Base-by-base conservation (phyloP, 2,888 invertebrate genomes). In the Ametastegia equiseti region DNA sequence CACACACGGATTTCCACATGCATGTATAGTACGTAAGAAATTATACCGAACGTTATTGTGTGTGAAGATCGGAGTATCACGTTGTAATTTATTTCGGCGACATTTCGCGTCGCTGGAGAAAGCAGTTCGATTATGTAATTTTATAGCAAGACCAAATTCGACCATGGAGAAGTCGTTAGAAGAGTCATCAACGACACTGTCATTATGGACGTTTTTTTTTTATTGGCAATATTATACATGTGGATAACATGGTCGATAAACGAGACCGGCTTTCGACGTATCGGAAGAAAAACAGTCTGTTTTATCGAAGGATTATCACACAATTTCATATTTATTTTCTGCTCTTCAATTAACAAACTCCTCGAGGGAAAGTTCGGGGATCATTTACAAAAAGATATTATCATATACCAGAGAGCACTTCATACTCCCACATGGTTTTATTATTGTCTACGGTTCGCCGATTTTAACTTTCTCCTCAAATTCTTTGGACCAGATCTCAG, bases 381-480 rank as follows among this genome's bases (percentile, higher is more conserved):
- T 60, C 60, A 30, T 9, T 60, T 60, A 30, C 15, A 73, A 30
- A 73, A 0, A 47, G 30, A 27, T 47, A 45, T 39, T n/a, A 23
- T 47, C 6, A 42, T 33, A 11, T 19, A 13, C 13, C 13, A 9
- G 75, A 47, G 42, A 15, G 15, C 15, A 15, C 42, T 23, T 47
- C 19, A 75, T 36, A 19, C 54, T 75, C 75, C 75, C 54, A 75
- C 75, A 27, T 50, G 54, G 19, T 75, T 75, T 75, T 75, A 60
- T n/a, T n/a, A n/a, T n/a, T n/a, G n/a, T n/a, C n/a, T 42, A 27
- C 54, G 33, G 75, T 75, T 54, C 54, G 36, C n/a, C 19, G 54
- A 75, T 75, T 75, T 75, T 36, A 75, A 50, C 75, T 75, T 75
- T 75, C 75, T 75, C 75, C 54, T 23, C 23, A 27, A 27, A 71